phyloP scores from a whole-genome alignment of 1,140 invertebrate genomes.

The Panagrolaimus sp. region DNA sequence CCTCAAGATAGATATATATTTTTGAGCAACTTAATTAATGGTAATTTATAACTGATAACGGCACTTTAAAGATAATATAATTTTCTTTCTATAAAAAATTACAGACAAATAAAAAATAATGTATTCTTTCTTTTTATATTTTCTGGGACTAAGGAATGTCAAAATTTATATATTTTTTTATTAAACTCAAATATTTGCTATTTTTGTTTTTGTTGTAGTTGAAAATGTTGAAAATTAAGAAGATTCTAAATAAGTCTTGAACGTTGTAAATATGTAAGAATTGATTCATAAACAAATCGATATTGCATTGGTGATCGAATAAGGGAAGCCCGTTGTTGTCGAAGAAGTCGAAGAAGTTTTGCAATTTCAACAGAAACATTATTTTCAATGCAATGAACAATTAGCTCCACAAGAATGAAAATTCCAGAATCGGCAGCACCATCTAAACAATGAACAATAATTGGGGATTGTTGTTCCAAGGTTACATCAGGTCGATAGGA shows the following conservation, averaged over 20 bases:
- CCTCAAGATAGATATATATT: too few relatives aligned
- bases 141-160: too few relatives aligned
- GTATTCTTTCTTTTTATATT: too few relatives aligned
- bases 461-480: conserved; percentile 21
- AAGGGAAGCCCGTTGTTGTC: conserved; percentile 44
- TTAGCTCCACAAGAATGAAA: conserved; percentile 39
- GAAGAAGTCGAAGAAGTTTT: conserved; percentile 35
- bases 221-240: too few relatives aligned
- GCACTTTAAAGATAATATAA: too few relatives aligned
- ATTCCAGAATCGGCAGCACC: conserved; percentile 36
- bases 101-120: too few relatives aligned
- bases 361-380: conserved; percentile 43
- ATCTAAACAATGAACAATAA: conserved; percentile 44
- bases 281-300: conserved; percentile 14
- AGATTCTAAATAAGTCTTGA: conserved; percentile 16
- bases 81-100: too few relatives aligned
- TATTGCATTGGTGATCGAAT: conserved; percentile 17
- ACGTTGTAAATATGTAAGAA: conserved; percentile 2
- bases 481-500: background rate
- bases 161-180: too few relatives aligned
- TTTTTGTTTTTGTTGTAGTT: too few relatives aligned
- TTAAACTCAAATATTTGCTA: too few relatives aligned
- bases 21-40: too few relatives aligned
- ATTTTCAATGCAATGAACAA: conserved; percentile 44
- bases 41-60: too few relatives aligned